These are phyloP conservation scores for Protophormia terraenovae DNA, from an alignment of 2,888 invertebrate species.

Conservation along the genomic window DNA sequence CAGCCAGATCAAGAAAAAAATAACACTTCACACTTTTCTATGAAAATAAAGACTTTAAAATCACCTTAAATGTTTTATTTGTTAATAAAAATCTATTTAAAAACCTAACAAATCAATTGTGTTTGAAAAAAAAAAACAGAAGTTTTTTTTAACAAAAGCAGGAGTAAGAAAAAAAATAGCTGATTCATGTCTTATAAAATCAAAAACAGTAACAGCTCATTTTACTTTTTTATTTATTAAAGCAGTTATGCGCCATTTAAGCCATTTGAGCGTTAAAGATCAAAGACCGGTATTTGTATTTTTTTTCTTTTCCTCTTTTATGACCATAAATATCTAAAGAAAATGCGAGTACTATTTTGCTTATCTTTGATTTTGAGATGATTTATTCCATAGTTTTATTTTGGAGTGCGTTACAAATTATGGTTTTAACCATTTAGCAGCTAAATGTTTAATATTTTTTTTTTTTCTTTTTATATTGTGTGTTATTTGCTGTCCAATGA, in stretches of 20 bases:
- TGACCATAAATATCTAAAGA: slow-evolving; percentile 37
- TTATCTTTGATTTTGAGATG: slow-evolving; percentile 60
- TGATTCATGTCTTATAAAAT: slow-evolving; percentile 57
- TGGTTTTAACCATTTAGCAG: neutral
- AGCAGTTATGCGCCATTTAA: slow-evolving; percentile 46
- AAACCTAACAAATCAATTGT: slow-evolving; percentile 32
- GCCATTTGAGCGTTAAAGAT: slow-evolving; percentile 46
- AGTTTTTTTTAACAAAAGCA: slow-evolving; percentile 27
- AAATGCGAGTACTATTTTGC: slow-evolving; percentile 53
- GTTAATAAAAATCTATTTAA: slow-evolving; percentile 35
- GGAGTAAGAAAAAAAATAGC: slow-evolving; percentile 49
- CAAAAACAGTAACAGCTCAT: slow-evolving; percentile 41
- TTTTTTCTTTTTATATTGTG: no score
- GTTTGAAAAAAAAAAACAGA: slow-evolving; percentile 20
- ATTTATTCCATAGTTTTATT: slow-evolving; percentile 34
- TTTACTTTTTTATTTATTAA: neutral
- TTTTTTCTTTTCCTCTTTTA: no score
- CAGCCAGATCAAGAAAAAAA: slow-evolving; percentile 4
- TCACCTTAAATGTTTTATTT: slow-evolving; percentile 38
- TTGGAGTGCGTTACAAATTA: slow-evolving; percentile 58
- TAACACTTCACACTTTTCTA: slow-evolving; percentile 58
- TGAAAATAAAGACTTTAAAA: slow-evolving; percentile 39
- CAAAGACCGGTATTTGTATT: slow-evolving; percentile 43
- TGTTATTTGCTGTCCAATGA: neutral
- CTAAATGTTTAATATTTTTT: slow-evolving; percentile 32